These are phyloP conservation scores for Epizoanthus illoricatus DNA, from an alignment of 92 coral and sea anemone species.

Conservation along the genomic window DNA sequence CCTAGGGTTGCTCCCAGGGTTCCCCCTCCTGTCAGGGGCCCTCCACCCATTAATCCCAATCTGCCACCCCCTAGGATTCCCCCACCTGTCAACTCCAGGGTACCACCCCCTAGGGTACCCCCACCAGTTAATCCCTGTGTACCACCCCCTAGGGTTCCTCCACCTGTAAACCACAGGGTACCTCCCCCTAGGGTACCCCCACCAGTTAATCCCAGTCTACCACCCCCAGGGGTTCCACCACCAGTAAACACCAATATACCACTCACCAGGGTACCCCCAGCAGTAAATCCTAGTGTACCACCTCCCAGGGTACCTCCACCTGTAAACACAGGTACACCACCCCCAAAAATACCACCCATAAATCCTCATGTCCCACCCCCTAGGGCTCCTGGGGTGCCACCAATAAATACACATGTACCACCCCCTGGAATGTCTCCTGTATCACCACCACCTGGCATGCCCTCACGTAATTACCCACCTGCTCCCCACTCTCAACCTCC, in stretches of 20 bases:
- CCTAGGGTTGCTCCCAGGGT: slow-evolving; percentile 34
- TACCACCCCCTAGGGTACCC: slow-evolving; percentile 24
- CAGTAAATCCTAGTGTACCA: not conserved
- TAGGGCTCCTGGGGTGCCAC: slow-evolving; percentile 12
- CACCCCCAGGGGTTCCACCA: slow-evolving; percentile 15
- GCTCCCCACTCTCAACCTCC: slow-evolving; percentile 4
- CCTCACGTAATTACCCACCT: slow-evolving; percentile 7
- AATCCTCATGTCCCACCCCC: slow-evolving; percentile 34
- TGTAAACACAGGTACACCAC: slow-evolving; percentile 28
- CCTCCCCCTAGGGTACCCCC: slow-evolving; percentile 38
- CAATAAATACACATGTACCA: not conserved
- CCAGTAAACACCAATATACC: slow-evolving; percentile 31
- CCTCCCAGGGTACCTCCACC: slow-evolving; percentile 26
- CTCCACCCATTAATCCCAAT: slow-evolving; percentile 21
- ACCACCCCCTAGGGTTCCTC: slow-evolving; percentile 46
- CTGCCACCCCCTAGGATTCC: slow-evolving; percentile 39
- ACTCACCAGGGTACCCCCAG: slow-evolving; percentile 30
- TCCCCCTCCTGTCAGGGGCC: slow-evolving; percentile 26
- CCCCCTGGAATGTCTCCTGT: not conserved
- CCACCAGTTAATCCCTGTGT: slow-evolving; percentile 23
- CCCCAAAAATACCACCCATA: slow-evolving; percentile 20
- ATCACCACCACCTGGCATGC: slow-evolving; percentile 13
- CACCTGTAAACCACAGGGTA: slow-evolving; percentile 16
- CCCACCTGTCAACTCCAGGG: slow-evolving; percentile 36
- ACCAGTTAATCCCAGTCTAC: slow-evolving; percentile 33